phyloP scores from a whole-genome alignment of 1,140 invertebrate genomes.

The Atta colombica region DNA sequence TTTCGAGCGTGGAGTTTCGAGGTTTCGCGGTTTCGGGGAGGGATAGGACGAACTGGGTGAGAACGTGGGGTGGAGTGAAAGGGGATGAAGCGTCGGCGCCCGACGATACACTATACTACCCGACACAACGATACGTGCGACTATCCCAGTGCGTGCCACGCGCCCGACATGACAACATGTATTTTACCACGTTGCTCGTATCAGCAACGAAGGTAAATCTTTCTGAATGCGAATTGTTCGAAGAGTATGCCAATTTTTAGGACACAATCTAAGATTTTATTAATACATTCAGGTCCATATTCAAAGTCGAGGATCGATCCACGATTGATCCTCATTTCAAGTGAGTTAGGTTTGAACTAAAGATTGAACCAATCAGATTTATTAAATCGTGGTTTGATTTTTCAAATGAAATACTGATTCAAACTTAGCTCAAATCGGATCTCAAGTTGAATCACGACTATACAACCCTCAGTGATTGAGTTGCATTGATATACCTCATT shows the following conservation, averaged over 20 bases:
- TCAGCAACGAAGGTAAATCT: neutral
- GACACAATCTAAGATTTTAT: neutral
- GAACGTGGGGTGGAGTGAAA: constrained; percentile 68
- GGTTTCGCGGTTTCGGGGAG: constrained; percentile 80
- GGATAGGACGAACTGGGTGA: constrained; percentile 66
- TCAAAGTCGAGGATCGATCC: no score
- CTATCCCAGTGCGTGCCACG: constrained; percentile 81
- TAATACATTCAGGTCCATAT: neutral
- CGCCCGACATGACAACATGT: constrained; percentile 78
- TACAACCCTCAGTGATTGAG: neutral
- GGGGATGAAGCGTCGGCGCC: constrained; percentile 82
- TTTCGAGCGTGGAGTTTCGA: constrained; percentile 79
- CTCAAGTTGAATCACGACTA: no score
- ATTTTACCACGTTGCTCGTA: constrained; percentile 26
- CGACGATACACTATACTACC: constrained; percentile 80
- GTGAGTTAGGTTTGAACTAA: no score
- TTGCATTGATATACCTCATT: neutral
- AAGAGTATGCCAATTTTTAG: neutral
- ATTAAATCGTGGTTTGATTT: no score
- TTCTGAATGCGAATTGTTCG: neutral
- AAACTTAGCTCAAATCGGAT: no score
- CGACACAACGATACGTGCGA: constrained; percentile 76
- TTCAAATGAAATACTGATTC: no score
- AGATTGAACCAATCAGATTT: no score
- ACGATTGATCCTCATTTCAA: no score